Percentiles rank a stretch among this genome's conserved stretches.
These are phyloP conservation scores for Hoplodrina ambigua DNA, from an alignment of 2,888 invertebrate species.

Conservation along the genomic window DNA sequence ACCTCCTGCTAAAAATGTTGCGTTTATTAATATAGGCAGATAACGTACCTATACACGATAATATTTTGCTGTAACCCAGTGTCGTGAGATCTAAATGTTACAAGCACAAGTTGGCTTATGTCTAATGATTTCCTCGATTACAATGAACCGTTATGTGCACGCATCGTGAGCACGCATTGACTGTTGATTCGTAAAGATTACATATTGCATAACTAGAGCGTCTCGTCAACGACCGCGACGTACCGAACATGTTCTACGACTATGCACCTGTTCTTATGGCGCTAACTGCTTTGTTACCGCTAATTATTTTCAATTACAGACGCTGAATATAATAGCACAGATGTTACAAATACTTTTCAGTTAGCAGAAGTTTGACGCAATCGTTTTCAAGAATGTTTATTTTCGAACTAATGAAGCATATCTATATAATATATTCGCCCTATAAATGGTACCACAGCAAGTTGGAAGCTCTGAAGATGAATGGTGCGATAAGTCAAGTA, in stretches of 20 bases:
- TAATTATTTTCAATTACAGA: conserved; percentile 63
- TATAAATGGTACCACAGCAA: conserved; percentile 9
- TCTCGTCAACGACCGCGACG: conserved; percentile 67
- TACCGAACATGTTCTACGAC: conserved; percentile 82
- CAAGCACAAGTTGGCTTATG: conserved; percentile 45
- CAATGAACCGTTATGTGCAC: conserved; percentile 84
- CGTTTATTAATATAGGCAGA: conserved; percentile 17
- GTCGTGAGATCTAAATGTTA: conserved; percentile 61
- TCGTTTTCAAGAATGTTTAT: conserved; percentile 17
- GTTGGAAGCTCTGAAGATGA: conserved; percentile 12
- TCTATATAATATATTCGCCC: not conserved
- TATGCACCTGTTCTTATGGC: conserved; percentile 79
- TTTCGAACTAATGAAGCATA: conserved; percentile 28
- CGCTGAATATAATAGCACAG: conserved; percentile 34
- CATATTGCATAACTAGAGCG: conserved; percentile 83
- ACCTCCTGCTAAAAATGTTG: conserved; percentile 32
- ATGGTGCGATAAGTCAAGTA: conserved; percentile 38
- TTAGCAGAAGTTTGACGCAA: conserved; percentile 25
- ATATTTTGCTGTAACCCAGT: conserved; percentile 34
- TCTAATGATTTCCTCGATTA: conserved; percentile 82
- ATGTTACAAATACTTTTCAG: conserved; percentile 29
- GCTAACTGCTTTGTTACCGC: conserved; percentile 79
- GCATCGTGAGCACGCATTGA: conserved; percentile 77
- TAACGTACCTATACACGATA: conserved; percentile 32
- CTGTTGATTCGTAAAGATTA: conserved; percentile 84